Evolutionary conservation across 2,797 vertebrate species (phyloP).

Genomic region (Platalea minor): DNA sequence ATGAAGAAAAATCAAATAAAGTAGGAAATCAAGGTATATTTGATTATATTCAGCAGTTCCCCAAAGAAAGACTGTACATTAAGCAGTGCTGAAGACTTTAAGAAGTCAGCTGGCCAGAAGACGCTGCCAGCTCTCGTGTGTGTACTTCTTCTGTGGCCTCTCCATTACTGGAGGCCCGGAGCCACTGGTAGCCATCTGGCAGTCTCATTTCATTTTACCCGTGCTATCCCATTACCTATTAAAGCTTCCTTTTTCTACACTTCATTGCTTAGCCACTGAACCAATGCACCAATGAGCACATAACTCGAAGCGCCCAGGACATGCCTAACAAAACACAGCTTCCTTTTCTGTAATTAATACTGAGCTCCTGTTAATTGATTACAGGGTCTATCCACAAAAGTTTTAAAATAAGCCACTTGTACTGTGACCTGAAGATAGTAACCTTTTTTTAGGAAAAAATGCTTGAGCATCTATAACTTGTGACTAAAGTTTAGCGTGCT

Average conservation of each 20-base stretch:
- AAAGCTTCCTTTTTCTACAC: neutral
- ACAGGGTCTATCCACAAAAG: neutral
- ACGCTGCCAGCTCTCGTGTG: neutral
- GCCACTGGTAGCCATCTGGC: neutral
- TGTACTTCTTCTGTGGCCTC: neutral
- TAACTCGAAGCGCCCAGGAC: neutral
- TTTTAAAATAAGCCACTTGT: neutral
- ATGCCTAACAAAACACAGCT: neutral
- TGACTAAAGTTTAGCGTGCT: neutral
- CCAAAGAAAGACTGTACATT: neutral
- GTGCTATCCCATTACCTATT: neutral
- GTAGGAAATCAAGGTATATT: constrained; percentile 15
- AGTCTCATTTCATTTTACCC: neutral
- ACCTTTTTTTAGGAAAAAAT: neutral
- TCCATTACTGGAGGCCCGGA: neutral
- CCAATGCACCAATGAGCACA: neutral
- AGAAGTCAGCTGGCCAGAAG: neutral
- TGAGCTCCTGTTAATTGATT: neutral
- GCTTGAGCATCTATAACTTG: neutral
- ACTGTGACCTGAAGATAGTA: neutral
- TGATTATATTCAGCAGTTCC: neutral
- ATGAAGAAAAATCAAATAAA: constrained; percentile 37
- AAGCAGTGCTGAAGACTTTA: neutral
- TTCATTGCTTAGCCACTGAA: neutral
- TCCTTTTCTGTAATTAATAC: constrained; percentile 1